Evolutionary conservation across 2,113 vertebrate genomes (phyloP).

Genomic region (Sorex fumeus): DNA sequence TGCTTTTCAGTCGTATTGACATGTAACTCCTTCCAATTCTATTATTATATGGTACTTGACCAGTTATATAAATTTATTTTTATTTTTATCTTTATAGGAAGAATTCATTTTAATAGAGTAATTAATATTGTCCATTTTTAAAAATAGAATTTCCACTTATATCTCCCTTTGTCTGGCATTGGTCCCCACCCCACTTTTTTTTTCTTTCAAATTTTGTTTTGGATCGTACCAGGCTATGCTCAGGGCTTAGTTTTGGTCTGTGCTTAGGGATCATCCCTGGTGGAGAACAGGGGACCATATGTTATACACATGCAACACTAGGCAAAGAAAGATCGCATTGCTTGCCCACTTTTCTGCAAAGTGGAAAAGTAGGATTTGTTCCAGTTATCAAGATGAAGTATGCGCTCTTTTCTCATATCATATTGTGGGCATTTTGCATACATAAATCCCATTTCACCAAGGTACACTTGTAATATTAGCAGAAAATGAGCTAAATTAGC

Average conservation of each 20-base stretch:
- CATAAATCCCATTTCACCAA: not conserved
- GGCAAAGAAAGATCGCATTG: not conserved
- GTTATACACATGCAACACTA: not conserved
- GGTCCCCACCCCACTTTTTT: no score
- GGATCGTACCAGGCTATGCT: no score
- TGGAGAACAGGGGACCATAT: not conserved
- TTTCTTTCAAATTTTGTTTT: no score
- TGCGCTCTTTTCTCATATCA: not conserved
- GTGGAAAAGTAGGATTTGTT: not conserved
- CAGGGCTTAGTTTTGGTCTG: no score
- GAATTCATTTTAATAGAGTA: not conserved
- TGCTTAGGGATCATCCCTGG: no score
- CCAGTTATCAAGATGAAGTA: not conserved
- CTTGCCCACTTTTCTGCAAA: not conserved
- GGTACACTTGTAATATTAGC: not conserved
- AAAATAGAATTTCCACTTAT: not conserved
- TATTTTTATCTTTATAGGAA: not conserved
- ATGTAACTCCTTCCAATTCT: no score
- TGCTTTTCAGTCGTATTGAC: not conserved
- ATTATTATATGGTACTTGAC: not conserved
- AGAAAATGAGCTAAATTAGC: not conserved
- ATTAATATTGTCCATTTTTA: not conserved
- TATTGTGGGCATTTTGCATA: not conserved
- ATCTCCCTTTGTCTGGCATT: not conserved
- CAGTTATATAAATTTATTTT: not conserved